phyloP scores from a whole-genome alignment of 2,113 vertebrate species.

The Callionymus lyra region DNA sequence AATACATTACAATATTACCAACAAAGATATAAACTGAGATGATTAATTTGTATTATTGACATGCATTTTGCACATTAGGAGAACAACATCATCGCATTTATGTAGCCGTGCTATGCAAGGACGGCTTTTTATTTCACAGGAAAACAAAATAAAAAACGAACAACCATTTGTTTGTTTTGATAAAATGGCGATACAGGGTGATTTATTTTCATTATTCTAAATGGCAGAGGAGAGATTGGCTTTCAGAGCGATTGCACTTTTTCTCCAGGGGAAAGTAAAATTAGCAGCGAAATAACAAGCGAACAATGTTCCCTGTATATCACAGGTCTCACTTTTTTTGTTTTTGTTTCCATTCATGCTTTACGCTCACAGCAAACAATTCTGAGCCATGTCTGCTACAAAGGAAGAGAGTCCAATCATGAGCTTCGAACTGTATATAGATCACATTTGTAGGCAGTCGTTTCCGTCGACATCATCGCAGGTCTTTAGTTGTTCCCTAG shows the following conservation, averaged over 20 bases:
- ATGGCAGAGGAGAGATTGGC: constrained; percentile 74
- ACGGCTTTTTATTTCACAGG: constrained; percentile 75
- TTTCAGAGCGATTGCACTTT: constrained; percentile 82
- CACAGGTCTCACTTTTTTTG: constrained; percentile 14
- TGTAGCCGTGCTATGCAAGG: constrained; percentile 95
- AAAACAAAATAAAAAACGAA: constrained; percentile 20
- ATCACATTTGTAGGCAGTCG: constrained; percentile 38
- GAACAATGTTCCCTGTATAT: too few relatives aligned
- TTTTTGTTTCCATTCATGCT: constrained; percentile 8
- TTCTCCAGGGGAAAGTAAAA: constrained; percentile 84
- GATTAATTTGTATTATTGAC: constrained; percentile 78
- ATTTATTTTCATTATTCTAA: constrained; percentile 66
- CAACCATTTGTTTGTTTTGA: constrained; percentile 51
- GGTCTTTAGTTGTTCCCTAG: constrained; percentile 52
- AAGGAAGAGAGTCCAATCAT: constrained; percentile 47
- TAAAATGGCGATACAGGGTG: constrained; percentile 55
- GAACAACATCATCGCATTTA: constrained; percentile 77
- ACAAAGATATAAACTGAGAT: constrained; percentile 59
- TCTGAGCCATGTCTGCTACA: neutral
- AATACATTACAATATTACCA: constrained; percentile 65
- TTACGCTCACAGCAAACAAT: neutral
- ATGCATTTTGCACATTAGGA: constrained; percentile 96
- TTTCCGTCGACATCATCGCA: constrained; percentile 26
- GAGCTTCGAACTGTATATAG: constrained; percentile 61
- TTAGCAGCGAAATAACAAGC: constrained; percentile 46